Percentiles rank a stretch among this genome's conserved stretches.
Evolutionary conservation across 2,888 invertebrate species (phyloP).

Genomic region (Coelogynopora nodosa): DNA sequence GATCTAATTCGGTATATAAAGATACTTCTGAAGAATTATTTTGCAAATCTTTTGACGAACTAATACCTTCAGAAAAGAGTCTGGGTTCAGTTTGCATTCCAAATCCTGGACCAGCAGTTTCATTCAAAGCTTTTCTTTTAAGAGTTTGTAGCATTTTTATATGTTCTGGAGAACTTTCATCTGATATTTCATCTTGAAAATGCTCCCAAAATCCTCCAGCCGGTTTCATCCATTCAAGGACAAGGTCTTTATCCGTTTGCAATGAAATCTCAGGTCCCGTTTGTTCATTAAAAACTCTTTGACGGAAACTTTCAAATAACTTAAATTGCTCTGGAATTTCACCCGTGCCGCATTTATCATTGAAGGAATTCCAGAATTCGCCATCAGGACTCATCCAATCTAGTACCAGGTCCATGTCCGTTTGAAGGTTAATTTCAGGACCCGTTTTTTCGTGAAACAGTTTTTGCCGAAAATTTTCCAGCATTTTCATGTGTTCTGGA

Average conservation of each 20-base stretch:
- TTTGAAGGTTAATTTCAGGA: not conserved
- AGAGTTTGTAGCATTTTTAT: not conserved
- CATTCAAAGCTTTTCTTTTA: not conserved
- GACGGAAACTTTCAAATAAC: not conserved
- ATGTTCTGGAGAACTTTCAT: not conserved
- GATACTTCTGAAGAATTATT: not conserved
- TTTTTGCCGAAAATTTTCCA: not conserved
- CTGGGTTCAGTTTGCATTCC: not conserved
- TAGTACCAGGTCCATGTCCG: not conserved
- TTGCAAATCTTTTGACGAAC: not conserved
- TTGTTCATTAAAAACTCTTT: not conserved
- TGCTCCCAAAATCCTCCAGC: not conserved
- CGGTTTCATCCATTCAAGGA: not conserved
- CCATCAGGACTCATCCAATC: not conserved
- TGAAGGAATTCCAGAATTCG: not conserved
- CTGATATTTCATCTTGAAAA: not conserved
- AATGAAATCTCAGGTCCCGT: not conserved
- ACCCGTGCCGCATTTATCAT: not conserved
- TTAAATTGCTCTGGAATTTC: not conserved
- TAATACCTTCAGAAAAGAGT: not conserved
- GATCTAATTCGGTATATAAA: not conserved
- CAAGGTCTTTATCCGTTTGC: not conserved
- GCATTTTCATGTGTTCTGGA: not conserved
- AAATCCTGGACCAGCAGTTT: not conserved
- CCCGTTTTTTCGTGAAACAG: not conserved